Percentiles rank a stretch among this genome's conserved stretches.
phyloP scores from a whole-genome alignment of 2,113 vertebrate genomes.

The Calyptommatus sinebrachiatus region DNA sequence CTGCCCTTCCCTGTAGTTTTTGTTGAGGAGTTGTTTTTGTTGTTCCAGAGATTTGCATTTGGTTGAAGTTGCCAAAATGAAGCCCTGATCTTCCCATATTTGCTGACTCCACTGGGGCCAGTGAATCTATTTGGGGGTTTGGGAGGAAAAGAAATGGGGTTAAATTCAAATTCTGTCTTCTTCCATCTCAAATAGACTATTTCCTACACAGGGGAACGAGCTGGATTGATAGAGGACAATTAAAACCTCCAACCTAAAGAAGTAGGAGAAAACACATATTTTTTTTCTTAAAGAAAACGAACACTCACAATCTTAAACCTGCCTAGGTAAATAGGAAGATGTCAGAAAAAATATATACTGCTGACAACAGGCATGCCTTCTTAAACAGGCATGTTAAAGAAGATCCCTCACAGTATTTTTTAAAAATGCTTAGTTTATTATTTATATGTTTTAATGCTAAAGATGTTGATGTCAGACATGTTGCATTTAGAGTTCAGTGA shows the following conservation, averaged over 20 bases:
- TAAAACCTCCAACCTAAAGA: background rate
- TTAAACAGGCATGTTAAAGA: background rate
- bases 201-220: too few species aligned
- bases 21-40: too few species aligned
- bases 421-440: too few species aligned
- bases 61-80: too few species aligned
- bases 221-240: background rate
- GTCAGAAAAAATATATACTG: background rate
- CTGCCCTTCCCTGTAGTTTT: too few species aligned
- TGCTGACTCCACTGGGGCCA: too few species aligned
- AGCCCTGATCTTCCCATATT: too few species aligned
- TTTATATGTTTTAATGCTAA: background rate
- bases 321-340: background rate
- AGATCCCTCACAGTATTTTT: too few species aligned
- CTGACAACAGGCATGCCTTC: background rate
- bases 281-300: background rate
- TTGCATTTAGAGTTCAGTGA: background rate
- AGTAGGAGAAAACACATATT: background rate
- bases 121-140: too few species aligned
- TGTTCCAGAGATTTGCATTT: too few species aligned
- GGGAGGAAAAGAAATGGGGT: background rate
- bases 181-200: too few species aligned
- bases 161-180: background rate
- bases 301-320: background rate
- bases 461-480: background rate